Base-by-base conservation (phyloP, 1,140 invertebrate genomes). In the Catajapyx aquilonaris region DNA sequence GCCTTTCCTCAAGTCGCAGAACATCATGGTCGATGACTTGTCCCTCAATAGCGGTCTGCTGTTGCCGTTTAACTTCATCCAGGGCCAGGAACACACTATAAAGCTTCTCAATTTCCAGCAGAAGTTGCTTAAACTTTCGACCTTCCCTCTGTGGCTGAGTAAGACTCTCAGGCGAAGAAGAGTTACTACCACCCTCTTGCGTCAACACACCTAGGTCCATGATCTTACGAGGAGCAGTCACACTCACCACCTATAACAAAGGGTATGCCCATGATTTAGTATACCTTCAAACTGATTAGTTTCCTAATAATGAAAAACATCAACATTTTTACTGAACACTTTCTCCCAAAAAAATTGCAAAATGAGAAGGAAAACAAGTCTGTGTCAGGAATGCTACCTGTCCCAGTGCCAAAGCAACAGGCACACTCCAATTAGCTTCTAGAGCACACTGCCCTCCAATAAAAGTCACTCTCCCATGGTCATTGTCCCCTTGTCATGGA, bases 221-320 rank as follows among this genome's bases (percentile, higher is more conserved):
- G 34, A 93, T 83, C 59, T 87, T 86, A n/a, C 87, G 64, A 0
- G 87, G 87, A 23, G 84, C 84, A 23, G 83, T 87, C 18, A 93
- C 81, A 52, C 83, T 88, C 25, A 81, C 78, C 41, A 76, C 76
- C 68, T 84, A 35, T 37, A 40, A 44, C 17, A 38, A 30, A 34
- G 31, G 34, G 43, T 39, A 34, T 54, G 50, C 7, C 51, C 41
- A 40, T 45, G 35, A 37, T 34, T 9, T 10, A n/a, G 7, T 15
- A 31, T 31, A 11, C 35, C 23, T 13, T 10, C 7, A 37, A 4
- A 32, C 16, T 28, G 7, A 28, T 13, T 7, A 28, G 13, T 7
- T 28, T 28, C 23, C 7, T 7, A 28, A 28, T 9, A 7, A 13
- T 28, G 13, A 28, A 7, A 13, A 28, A 28, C 23, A 28, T 28